These are phyloP conservation scores for Cossypha heuglini DNA, from an alignment of 2,797 vertebrate genomes.

Conservation along the genomic window DNA sequence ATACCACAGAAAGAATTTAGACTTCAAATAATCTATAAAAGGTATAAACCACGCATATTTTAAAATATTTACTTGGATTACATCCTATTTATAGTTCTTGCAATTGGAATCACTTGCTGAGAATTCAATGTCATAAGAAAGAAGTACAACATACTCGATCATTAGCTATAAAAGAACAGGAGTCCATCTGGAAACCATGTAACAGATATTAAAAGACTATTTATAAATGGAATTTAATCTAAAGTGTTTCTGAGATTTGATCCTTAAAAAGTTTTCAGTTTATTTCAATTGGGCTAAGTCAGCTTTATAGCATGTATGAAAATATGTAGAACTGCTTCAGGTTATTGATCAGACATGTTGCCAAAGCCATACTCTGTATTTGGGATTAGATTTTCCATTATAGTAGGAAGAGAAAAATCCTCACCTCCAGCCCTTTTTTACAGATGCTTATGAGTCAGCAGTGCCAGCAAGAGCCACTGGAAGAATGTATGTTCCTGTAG, in stretches of 20 bases:
- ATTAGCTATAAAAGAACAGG: slow-evolving; percentile 53
- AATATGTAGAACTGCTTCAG: not conserved
- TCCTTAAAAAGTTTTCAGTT: not conserved
- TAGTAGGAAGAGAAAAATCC: not conserved
- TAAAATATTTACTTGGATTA: slow-evolving; percentile 23
- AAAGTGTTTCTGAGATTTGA: slow-evolving; percentile 52
- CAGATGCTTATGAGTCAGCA: not conserved
- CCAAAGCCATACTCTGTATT: not conserved
- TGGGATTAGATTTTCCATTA: not conserved
- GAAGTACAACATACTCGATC: not conserved
- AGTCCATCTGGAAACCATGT: slow-evolving; percentile 70
- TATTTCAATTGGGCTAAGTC: slow-evolving; percentile 23
- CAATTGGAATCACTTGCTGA: slow-evolving; percentile 32
- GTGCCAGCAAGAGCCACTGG: not conserved
- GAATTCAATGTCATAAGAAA: slow-evolving; percentile 47
- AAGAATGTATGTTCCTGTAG: not conserved
- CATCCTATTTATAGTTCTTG: slow-evolving; percentile 48
- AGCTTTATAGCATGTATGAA: not conserved
- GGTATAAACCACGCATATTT: not conserved
- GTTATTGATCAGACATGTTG: not conserved
- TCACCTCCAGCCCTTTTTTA: not conserved
- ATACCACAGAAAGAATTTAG: not conserved
- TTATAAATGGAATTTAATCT: slow-evolving; percentile 58
- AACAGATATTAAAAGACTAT: slow-evolving; percentile 55
- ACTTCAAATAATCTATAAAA: not conserved